Conservation (phyloP, 2,888 invertebrate species). For the Noctua comes region DNA sequence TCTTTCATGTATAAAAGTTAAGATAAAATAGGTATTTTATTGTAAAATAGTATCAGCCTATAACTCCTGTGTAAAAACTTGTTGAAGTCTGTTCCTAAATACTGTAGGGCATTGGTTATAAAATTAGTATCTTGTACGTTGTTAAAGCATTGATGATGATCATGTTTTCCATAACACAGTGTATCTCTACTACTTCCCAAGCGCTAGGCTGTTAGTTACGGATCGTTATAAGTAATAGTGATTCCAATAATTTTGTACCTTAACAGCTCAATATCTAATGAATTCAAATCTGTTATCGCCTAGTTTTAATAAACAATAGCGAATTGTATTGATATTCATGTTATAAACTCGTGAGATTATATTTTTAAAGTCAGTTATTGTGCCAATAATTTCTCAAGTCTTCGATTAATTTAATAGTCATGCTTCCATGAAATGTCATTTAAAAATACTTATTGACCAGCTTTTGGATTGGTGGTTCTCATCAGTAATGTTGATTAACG, state of each 20-base stretch:
- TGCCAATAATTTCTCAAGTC: constrained; percentile 64
- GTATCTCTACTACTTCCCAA: constrained; percentile 73
- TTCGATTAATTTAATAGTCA: constrained; percentile 50
- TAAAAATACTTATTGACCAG: constrained; percentile 28
- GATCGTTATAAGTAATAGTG: constrained; percentile 80
- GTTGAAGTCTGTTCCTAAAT: constrained; percentile 48
- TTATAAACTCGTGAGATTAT: constrained; percentile 51
- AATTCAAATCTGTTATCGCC: constrained; percentile 76
- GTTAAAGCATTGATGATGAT: not conserved
- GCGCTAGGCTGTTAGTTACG: constrained; percentile 80
- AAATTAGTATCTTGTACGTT: constrained; percentile 21
- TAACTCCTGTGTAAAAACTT: constrained; percentile 53
- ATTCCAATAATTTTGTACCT: constrained; percentile 85
- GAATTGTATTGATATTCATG: constrained; percentile 58
- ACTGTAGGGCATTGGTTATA: constrained; percentile 29
- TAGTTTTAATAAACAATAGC: constrained; percentile 73
- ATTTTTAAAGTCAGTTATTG: constrained; percentile 62
- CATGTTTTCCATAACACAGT: constrained; percentile 64
- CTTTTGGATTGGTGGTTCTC: constrained; percentile 41
- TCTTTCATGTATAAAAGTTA: constrained; percentile 60
- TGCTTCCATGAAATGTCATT: constrained; percentile 52
- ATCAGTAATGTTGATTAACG: constrained; percentile 36
- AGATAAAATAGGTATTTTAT: constrained; percentile 50
- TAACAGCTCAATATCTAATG: constrained; percentile 82
- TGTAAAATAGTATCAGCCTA: constrained; percentile 44